These are phyloP conservation scores for Drosophila biarmipes DNA, from an alignment of 1,140 invertebrate species.

Conservation along the genomic window DNA sequence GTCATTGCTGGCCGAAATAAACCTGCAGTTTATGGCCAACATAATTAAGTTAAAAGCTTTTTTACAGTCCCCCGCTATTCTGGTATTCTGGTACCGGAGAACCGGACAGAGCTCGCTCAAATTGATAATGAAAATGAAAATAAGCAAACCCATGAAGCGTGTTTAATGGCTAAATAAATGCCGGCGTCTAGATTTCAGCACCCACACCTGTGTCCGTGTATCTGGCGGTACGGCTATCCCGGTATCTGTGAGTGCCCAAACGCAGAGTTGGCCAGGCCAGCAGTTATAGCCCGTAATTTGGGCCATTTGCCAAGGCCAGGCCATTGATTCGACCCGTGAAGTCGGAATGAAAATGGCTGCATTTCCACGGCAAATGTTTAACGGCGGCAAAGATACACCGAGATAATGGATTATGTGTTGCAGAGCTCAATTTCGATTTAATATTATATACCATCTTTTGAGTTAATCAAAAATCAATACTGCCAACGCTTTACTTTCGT, in stretches of 20 bases:
- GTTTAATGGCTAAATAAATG: constrained; percentile 82
- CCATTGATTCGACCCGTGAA: constrained; percentile 57
- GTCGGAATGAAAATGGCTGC: constrained; percentile 43
- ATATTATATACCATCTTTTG: no score
- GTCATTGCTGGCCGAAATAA: constrained; percentile 60
- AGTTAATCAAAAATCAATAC: not conserved
- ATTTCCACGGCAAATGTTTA: constrained; percentile 27
- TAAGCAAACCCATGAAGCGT: constrained; percentile 78
- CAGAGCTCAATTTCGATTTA: no score
- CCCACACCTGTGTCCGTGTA: constrained; percentile 49
- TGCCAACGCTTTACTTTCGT: not conserved
- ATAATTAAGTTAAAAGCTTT: constrained; percentile 84
- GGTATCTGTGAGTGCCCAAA: constrained; percentile 30
- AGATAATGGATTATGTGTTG: constrained; percentile 16
- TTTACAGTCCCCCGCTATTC: constrained; percentile 55
- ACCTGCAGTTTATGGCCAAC: constrained; percentile 81
- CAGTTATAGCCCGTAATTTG: constrained; percentile 50
- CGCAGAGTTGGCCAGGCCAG: constrained; percentile 25
- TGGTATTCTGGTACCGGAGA: not conserved
- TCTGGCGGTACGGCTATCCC: constrained; percentile 11
- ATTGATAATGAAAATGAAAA: constrained; percentile 83
- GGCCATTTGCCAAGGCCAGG: constrained; percentile 41
- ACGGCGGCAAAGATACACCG: not conserved
- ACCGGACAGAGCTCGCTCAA: constrained; percentile 61
- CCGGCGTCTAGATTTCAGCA: constrained; percentile 50